Evolutionary conservation across 2,888 invertebrate species (phyloP).

Genomic region (Carpatolechia fugitivella): DNA sequence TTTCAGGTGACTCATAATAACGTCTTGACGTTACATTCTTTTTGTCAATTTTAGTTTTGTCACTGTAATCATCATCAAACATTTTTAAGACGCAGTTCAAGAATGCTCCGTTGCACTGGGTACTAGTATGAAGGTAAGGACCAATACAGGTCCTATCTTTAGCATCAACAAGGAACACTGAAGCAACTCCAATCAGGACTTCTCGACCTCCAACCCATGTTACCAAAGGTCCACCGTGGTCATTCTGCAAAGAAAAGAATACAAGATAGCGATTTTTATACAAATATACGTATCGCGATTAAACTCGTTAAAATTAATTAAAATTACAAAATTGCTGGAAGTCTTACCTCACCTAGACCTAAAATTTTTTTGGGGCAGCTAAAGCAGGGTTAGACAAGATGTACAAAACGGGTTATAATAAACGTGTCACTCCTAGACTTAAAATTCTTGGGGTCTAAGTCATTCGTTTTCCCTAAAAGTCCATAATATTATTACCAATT

Average conservation of each 20-base stretch:
- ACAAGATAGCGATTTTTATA: no score
- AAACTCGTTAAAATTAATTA: no score
- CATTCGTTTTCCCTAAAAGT: no score
- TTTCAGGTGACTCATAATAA: background rate
- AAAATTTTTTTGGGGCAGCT: no score
- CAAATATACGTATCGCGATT: no score
- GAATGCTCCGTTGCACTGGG: slow-evolving; percentile 42
- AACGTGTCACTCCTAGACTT: no score
- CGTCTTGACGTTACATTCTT: background rate
- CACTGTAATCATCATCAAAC: background rate
- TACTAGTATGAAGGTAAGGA: slow-evolving; percentile 52
- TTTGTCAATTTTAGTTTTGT: background rate
- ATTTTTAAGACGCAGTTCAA: slow-evolving; percentile 36
- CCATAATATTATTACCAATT: no score
- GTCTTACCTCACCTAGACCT: no score
- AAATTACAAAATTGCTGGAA: no score
- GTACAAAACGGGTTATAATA: no score
- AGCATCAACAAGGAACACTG: slow-evolving; percentile 41
- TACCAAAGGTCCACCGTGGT: slow-evolving; percentile 54
- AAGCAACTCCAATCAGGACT: slow-evolving; percentile 47
- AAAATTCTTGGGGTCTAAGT: no score
- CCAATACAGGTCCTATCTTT: slow-evolving; percentile 35
- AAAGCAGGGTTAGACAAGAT: no score
- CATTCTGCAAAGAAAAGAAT: slow-evolving; percentile 50
- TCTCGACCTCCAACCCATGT: slow-evolving; percentile 41